Evolutionary conservation across 2,888 invertebrate genomes (phyloP), one percentile per base, ranked within the genome.

Genomic region (Trisateles emortualis): DNA sequence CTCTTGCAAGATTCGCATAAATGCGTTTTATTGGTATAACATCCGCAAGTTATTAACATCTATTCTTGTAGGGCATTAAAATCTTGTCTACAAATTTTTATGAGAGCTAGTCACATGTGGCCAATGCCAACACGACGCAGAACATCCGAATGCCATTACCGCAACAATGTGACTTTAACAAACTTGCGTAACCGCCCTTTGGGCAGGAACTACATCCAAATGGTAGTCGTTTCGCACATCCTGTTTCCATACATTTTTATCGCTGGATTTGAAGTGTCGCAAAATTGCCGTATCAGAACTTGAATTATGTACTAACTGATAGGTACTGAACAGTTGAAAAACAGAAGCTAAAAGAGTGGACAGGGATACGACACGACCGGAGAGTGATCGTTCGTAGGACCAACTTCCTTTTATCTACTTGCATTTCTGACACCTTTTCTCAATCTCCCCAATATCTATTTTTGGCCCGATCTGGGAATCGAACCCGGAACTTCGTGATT

Each of bases 101-200:
- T 55, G 47, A 59, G 59, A 46, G 57, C 59, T 60, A 54, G 45
- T 52, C 64, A 53, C 66, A 68, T 69, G 64, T 64, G 57, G 57
- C 55, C 59, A 57, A 41, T 50, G 60, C 52, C 47, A 52, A 58
- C 57, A 48, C 42, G 38, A 38, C 41, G 53, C 59, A 55, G 61
- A 52, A 81, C 86, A 83, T 87, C 87, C 84, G 87, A 72, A 74
- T 73, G 69, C 58, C 70, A 65, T 78, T 72, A 77, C 67, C 46
- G 46, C 67, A 60, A 73, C 75, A 74, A 68, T 68, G 72, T 75
- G 50, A 59, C 64, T 68, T 47, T 57, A 63, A 71, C 72, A 72
- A 70, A 72, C 67, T 73, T 66, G 64, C 66, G 51, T 68, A 59
- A 64, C 59, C 54, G 59, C 56, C 44, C 39, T 59, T 59, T 45